Percentiles rank a stretch among this genome's conserved stretches.
phyloP scores from a whole-genome alignment of 2,113 vertebrate genomes.

The Isichthys henryi region DNA sequence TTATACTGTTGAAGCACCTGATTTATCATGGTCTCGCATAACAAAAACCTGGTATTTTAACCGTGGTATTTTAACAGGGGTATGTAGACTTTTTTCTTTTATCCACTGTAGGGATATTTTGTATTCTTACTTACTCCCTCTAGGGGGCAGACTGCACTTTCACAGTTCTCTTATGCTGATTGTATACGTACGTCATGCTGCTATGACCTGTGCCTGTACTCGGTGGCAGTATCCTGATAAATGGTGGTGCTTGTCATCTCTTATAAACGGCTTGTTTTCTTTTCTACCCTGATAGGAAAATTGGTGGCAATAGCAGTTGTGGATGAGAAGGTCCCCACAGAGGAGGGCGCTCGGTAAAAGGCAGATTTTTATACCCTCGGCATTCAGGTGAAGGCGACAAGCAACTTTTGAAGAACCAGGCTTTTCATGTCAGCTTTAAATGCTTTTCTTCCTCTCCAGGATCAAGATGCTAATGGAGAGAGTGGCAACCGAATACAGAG shows the following conservation, averaged over 20 bases:
- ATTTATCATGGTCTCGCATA: no score
- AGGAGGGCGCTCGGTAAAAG: constrained; percentile 71
- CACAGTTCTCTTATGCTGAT: background rate
- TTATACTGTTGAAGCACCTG: no score
- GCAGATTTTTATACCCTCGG: background rate
- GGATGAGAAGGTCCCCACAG: constrained; percentile 69
- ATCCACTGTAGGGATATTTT: background rate
- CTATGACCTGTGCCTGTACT: background rate
- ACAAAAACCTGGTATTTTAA: no score
- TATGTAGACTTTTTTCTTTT: no score
- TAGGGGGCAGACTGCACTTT: constrained; percentile 13
- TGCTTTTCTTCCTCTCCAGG: constrained; percentile 44
- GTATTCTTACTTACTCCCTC: background rate
- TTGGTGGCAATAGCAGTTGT: constrained; percentile 77
- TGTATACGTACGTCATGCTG: background rate
- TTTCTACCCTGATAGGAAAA: constrained; percentile 62
- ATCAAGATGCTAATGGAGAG: constrained; percentile 74
- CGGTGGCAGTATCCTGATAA: background rate
- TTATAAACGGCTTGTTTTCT: background rate
- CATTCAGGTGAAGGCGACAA: background rate
- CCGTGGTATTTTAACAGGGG: no score
- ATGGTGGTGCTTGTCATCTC: background rate
- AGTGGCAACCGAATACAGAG: constrained; percentile 72
- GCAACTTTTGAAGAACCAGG: background rate
- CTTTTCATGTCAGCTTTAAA: background rate